Conservation (phyloP, 35 echinoderm and acorn worm species). For the Stichopus chloronotus region DNA sequence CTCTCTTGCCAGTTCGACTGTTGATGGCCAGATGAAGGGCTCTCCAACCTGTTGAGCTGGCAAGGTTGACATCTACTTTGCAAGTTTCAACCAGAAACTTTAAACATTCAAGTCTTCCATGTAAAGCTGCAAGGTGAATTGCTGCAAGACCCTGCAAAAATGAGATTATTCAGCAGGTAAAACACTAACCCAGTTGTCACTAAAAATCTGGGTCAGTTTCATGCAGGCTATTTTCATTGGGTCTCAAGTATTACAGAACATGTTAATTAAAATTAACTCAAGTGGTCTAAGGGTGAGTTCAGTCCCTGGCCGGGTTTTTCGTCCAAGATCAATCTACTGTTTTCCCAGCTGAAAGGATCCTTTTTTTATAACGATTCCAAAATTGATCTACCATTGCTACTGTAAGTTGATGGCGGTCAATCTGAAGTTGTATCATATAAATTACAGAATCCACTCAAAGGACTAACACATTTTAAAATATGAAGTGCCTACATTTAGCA, state of each 20-base stretch:
- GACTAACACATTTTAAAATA: too few species aligned
- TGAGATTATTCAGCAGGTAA: neutral
- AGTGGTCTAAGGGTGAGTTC: too few species aligned
- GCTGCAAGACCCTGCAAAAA: constrained; percentile 86
- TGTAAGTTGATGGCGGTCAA: too few species aligned
- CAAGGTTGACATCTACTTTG: constrained; percentile 83
- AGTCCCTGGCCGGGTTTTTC: too few species aligned
- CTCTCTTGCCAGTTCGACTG: constrained; percentile 89
- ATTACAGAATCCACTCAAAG: too few species aligned
- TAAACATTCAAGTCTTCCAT: constrained; percentile 84
- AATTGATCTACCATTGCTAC: too few species aligned
- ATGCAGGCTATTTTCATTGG: neutral
- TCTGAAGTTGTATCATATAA: too few species aligned
- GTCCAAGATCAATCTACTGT: too few species aligned
- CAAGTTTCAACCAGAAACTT: constrained; percentile 89
- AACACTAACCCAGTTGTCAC: too few species aligned
- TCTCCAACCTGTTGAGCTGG: constrained; percentile 95
- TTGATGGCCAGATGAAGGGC: constrained; percentile 92
- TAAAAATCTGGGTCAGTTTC: neutral
- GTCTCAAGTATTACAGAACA: neutral
- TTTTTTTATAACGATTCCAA: too few species aligned
- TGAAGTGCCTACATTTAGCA: too few species aligned
- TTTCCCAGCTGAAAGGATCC: too few species aligned
- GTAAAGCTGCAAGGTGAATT: constrained; percentile 83
- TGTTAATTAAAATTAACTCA: neutral